Evolutionary conservation across 2,888 invertebrate genomes (phyloP), one percentile per base, ranked within the genome.

Genomic region (Scelioninae gen. 1): DNA sequence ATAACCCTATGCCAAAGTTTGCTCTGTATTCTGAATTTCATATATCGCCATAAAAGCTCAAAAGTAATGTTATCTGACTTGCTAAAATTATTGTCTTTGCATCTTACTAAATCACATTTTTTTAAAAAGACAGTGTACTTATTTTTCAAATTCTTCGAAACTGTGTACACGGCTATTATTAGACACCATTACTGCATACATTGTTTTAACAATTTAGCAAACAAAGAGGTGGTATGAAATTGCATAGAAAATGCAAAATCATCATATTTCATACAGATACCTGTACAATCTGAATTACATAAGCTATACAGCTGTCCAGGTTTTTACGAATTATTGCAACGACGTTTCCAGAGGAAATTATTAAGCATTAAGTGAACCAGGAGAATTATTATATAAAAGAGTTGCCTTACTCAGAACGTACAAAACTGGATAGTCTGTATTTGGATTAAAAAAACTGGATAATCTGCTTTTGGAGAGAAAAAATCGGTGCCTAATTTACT

Each of bases 401-500:
- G n/a, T 31, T 71, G 11, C 60, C 62, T 0, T 72, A 16, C 29
- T 15, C 15, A 1, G 62, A 72, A 16, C 34, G 62, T 16, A 53
- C n/a, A 1, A 60, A 38, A 16, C 11, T 38, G 76, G 85, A 84
- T 40, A 86, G 85, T 49, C 16, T 77, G 0, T 16, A 84, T 84
- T 77, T 58, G 83, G n/a, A n/a, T n/a, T n/a, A n/a, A n/a, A n/a
- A n/a, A n/a, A n/a, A n/a, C n/a, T n/a, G n/a, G n/a, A n/a, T n/a
- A n/a, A n/a, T n/a, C n/a, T n/a, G n/a, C n/a, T n/a, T n/a, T n/a
- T n/a, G n/a, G 83, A 0, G 23, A 66, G 43, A 56, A 74, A 45
- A 86, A 85, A 49, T 81, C 83, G 5, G 45, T 71, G 16, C 55
- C 76, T 13, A 74, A 86, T 49, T 56, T 75, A 15, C n/a, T n/a